Base-by-base conservation (phyloP, 2,888 invertebrate species). In the Callyntrura sp. region DNA sequence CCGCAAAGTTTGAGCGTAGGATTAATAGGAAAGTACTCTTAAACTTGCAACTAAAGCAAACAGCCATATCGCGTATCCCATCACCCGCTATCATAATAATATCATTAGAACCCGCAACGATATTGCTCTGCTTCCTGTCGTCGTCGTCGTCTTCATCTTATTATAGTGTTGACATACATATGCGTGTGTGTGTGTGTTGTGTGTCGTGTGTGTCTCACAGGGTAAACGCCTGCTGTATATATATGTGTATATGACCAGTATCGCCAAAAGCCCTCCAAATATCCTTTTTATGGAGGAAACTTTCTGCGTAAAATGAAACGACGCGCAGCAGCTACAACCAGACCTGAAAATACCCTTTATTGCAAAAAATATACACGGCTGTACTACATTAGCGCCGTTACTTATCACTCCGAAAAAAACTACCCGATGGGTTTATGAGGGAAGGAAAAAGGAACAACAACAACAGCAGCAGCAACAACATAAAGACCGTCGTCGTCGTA, bases 71-170 rank as follows among this genome's bases (percentile, higher is more conserved):
- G 48, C 25, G 76, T 55, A 28, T 11, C 51, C 2, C 51, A 55
- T 55, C 48, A 73, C 48, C 48, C 20, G 12, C 73, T 20, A 73
- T 73, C 20, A 76, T 55, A 23, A 76, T 76, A 48, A 76, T 51
- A n/a, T 48, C 48, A 76, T 48, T 76, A 51, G 23, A 48, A 48
- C 51, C 25, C 51, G 23, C 23, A 76, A 12, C 51, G 25, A 55
- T 76, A 76, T 17, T 17, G 12, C 25, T n/a, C n/a, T 51, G 6
- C 51, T 76, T 55, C 76, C 76, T 51, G 25, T 28, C 35, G 35
- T 35, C 35, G 35, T 35, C 35, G 35, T 35, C 48, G 51, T 76
- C 51, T n/a, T 51, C 48, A 76, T 76, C 51, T n/a, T 51, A 76
- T 25, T 76, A 51, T 12, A 76, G 51, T 76, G 76, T 55, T 48